Evolutionary conservation across 1,140 invertebrate genomes (phyloP).

Genomic region (Eciton burchellii): DNA sequence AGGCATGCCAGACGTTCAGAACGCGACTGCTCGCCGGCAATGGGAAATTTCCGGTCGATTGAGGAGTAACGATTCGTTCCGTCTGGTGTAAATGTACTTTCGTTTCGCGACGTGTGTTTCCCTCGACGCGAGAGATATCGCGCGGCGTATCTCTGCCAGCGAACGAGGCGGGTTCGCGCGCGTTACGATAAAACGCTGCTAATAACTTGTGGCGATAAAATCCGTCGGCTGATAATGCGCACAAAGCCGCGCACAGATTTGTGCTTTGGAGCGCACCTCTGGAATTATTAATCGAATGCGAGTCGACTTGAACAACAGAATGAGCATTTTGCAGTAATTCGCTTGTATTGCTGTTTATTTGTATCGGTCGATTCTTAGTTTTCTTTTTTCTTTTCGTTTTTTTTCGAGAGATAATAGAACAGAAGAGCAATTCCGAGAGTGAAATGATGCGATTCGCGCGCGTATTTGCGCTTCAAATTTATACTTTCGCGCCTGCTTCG

Average conservation of each 20-base stretch:
- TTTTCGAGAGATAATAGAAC: too few species aligned
- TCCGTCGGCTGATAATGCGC: constrained; percentile 63
- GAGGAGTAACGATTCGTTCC: constrained; percentile 47
- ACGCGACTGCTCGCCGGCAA: constrained; percentile 8
- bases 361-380: too few species aligned
- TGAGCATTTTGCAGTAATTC: too few species aligned
- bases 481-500: neutral
- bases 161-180: constrained; percentile 3
- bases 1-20: neutral
- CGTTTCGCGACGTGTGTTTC: constrained; percentile 51
- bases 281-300: constrained; percentile 53
- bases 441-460: too few species aligned
- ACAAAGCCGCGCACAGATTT: constrained; percentile 65
- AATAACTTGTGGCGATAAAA: constrained; percentile 67
- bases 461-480: too few species aligned
- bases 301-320: constrained; percentile 8
- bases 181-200: constrained; percentile 58
- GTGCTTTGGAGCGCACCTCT: neutral
- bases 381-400: too few species aligned
- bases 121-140: constrained; percentile 35
- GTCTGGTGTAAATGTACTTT: constrained; percentile 31
- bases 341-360: too few species aligned
- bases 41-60: constrained; percentile 32
- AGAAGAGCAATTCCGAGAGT: too few species aligned
- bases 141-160: constrained; percentile 24